phyloP scores from a whole-genome alignment of 2,797 vertebrate genomes.

The Ataeniobius toweri region DNA sequence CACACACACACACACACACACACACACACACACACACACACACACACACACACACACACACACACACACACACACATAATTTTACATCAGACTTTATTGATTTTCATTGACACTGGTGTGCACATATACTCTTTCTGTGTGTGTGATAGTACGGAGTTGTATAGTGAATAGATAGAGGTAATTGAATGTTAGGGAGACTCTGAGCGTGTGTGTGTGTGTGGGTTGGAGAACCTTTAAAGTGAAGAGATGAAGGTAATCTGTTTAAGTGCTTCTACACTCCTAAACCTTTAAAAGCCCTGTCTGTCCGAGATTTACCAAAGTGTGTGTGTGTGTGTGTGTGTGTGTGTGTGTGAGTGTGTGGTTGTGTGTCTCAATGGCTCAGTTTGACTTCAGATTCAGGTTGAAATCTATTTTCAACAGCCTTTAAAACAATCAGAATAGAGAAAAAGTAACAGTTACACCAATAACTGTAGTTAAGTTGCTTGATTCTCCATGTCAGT shows the following conservation, averaged over 20 bases:
- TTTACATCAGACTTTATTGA: slow-evolving; percentile 3
- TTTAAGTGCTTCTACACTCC: slow-evolving; percentile 69
- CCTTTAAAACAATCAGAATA: slow-evolving; percentile 29
- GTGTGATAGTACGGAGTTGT: slow-evolving; percentile 19
- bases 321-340: slow-evolving; percentile 27
- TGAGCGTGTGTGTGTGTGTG: slow-evolving; percentile 22
- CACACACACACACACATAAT: slow-evolving; percentile 12
- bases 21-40: neutral
- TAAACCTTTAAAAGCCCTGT: slow-evolving; percentile 71
- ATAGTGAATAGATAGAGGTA: slow-evolving; percentile 59
- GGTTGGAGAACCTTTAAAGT: slow-evolving; percentile 49
- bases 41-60: slow-evolving; percentile 10
- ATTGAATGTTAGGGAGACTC: slow-evolving; percentile 58
- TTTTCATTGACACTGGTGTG: slow-evolving; percentile 8
- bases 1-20: slow-evolving; percentile 3
- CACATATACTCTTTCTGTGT: slow-evolving; percentile 1
- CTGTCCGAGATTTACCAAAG: slow-evolving; percentile 53
- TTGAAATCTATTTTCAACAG: slow-evolving; percentile 39
- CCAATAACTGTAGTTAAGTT: neutral
- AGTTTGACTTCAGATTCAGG: slow-evolving; percentile 24
- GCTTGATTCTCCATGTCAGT: neutral
- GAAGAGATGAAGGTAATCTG: slow-evolving; percentile 70
- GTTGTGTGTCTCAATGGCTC: slow-evolving; percentile 15
- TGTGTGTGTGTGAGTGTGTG: slow-evolving; percentile 8
- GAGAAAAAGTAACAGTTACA: slow-evolving; percentile 8